Percentiles rank a stretch among this genome's conserved stretches.
Conservation (phyloP, 64 coral and sea anemone genomes). For the Catalaphyllia jardinei region DNA sequence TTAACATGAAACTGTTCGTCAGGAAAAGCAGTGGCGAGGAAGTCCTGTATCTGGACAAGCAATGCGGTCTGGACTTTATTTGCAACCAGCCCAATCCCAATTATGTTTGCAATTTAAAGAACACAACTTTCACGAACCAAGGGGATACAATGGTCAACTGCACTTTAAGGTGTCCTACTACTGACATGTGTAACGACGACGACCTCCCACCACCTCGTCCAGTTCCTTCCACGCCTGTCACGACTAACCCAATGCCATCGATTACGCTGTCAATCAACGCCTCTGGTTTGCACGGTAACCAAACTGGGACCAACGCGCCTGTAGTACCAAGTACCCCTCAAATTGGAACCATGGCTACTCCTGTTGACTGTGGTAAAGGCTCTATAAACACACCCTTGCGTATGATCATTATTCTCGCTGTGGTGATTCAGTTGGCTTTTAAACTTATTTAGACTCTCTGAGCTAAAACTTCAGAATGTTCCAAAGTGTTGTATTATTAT, state of each 20-base stretch:
- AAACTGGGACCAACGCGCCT: not conserved
- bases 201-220: not conserved
- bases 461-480: too few species aligned
- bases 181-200: constrained; percentile 13
- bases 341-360: not conserved
- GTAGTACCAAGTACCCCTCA: not conserved
- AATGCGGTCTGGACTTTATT: not conserved
- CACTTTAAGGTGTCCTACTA: not conserved
- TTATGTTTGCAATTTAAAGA: not conserved
- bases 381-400: not conserved
- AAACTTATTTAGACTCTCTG: not conserved
- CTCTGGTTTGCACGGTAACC: too few species aligned
- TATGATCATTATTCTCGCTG: not conserved
- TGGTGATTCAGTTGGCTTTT: not conserved
- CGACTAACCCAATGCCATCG: not conserved
- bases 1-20: not conserved
- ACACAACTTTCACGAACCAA: not conserved
- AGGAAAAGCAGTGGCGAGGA: not conserved
- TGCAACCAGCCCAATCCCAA: not conserved
- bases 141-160: not conserved
- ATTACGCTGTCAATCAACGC: not conserved
- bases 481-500: too few species aligned
- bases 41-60: not conserved
- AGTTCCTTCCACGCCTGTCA: not conserved
- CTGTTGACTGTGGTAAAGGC: not conserved